Percentiles rank a stretch among this genome's conserved stretches.
Evolutionary conservation across 1,140 invertebrate species (phyloP).

Genomic region (Apis laboriosa): DNA sequence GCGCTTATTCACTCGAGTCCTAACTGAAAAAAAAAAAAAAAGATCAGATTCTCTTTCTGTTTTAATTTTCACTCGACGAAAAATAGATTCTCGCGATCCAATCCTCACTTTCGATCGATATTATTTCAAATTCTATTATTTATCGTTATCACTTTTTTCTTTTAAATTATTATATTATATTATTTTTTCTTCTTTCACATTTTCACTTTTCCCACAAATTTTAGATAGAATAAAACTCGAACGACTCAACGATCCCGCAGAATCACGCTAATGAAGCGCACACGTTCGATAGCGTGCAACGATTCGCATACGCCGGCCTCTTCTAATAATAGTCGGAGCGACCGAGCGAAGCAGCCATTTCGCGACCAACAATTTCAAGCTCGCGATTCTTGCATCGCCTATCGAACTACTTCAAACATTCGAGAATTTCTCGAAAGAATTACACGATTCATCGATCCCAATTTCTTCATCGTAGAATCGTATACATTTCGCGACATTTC

Average conservation of each 20-base stretch:
- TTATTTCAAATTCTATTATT: not conserved
- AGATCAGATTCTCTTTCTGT: not conserved
- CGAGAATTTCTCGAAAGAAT: not conserved
- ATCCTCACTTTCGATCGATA: not conserved
- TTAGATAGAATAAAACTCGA: not conserved
- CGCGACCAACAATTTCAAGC: conserved; percentile 43
- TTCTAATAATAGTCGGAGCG: conserved; percentile 61
- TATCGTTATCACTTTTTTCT: too few relatives aligned
- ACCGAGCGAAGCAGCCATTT: conserved; percentile 55
- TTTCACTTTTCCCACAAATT: not conserved
- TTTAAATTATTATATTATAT: too few relatives aligned
- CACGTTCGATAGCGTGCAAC: conserved; percentile 27
- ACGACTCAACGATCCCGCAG: not conserved
- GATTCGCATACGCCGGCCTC: conserved; percentile 28
- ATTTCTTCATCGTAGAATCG: not conserved
- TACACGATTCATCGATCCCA: not conserved
- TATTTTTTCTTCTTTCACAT: not conserved
- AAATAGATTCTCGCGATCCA: not conserved
- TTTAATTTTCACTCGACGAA: not conserved
- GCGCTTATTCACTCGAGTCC: conserved; percentile 46
- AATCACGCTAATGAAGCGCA: not conserved
- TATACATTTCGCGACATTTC: not conserved
- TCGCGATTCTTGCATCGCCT: conserved; percentile 20
- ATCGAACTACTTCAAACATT: not conserved
- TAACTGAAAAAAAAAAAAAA: not conserved